phyloP scores from a whole-genome alignment of 2,888 invertebrate species.

The Cheilosia pagana region DNA sequence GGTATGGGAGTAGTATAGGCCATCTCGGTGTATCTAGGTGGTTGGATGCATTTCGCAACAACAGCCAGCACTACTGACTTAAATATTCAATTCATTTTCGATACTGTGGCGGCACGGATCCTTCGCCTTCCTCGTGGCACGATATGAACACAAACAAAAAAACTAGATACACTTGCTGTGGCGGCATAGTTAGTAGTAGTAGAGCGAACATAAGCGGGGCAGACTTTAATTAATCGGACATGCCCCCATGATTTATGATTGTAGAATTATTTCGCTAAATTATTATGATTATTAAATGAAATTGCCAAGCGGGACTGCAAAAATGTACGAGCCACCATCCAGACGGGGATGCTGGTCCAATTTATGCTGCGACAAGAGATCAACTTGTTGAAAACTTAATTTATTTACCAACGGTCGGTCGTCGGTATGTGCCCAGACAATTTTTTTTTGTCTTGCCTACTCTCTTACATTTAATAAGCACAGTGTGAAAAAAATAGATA shows the following conservation, averaged over 20 bases:
- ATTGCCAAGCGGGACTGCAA: constrained; percentile 43
- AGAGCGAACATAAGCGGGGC: constrained; percentile 40
- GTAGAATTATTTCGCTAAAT: constrained; percentile 72
- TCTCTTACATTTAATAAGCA: constrained; percentile 24
- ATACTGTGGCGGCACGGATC: constrained; percentile 36
- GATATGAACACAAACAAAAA: not conserved
- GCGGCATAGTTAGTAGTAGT: constrained; percentile 10
- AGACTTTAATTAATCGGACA: constrained; percentile 76
- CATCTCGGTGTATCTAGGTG: constrained; percentile 22
- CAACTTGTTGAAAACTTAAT: constrained; percentile 70
- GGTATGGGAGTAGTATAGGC: not conserved
- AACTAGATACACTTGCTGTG: constrained; percentile 22
- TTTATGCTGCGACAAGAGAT: constrained; percentile 50
- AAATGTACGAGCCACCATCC: not conserved
- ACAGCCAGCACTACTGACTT: constrained; percentile 48
- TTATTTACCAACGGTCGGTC: constrained; percentile 34
- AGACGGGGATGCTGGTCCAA: constrained; percentile 24
- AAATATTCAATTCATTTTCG: constrained; percentile 72
- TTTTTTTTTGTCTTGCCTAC: constrained; percentile 12
- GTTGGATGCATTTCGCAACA: constrained; percentile 50
- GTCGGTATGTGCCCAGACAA: not conserved
- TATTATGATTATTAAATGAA: constrained; percentile 72
- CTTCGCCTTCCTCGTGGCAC: constrained; percentile 36
- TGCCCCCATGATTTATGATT: constrained; percentile 76
- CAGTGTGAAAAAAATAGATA: constrained; percentile 13